Percentiles rank a stretch among this genome's conserved stretches.
These are phyloP conservation scores for Encarsia formosa DNA, from an alignment of 2,888 invertebrate species.

Conservation along the genomic window DNA sequence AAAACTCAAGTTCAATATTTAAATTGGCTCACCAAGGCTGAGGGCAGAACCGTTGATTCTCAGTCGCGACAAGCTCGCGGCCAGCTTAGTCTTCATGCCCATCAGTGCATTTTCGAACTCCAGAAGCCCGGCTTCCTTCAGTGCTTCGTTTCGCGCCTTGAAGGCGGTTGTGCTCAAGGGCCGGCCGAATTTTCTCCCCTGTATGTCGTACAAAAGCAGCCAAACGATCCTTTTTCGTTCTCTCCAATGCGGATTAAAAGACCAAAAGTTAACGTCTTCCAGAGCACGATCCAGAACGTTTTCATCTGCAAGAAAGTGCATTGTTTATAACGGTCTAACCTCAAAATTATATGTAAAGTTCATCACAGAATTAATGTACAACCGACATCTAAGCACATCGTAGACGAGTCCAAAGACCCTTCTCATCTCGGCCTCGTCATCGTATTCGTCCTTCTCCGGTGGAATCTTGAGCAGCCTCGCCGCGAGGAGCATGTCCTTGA, in stretches of 20 bases:
- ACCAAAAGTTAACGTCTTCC: slow-evolving; percentile 61
- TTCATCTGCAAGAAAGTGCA: slow-evolving; percentile 71
- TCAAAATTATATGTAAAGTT: no score
- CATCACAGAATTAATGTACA: slow-evolving; percentile 10
- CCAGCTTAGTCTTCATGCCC: slow-evolving; percentile 64
- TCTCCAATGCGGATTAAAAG: slow-evolving; percentile 52
- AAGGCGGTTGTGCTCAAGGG: slow-evolving; percentile 30
- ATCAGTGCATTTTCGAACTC: slow-evolving; percentile 64
- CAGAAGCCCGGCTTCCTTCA: slow-evolving; percentile 43
- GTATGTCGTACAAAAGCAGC: slow-evolving; percentile 68
- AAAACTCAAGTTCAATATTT: no score
- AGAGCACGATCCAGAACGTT: slow-evolving; percentile 63
- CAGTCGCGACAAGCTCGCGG: slow-evolving; percentile 73
- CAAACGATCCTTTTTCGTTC: slow-evolving; percentile 55
- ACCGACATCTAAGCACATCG: slow-evolving; percentile 71
- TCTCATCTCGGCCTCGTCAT: slow-evolving; percentile 70
- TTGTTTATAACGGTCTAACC: no score
- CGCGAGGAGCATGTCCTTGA: slow-evolving; percentile 42
- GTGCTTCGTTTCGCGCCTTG: slow-evolving; percentile 32
- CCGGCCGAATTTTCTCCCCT: slow-evolving; percentile 58
- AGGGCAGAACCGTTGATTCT: slow-evolving; percentile 72
- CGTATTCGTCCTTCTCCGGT: slow-evolving; percentile 23
- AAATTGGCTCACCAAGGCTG: slow-evolving; percentile 49
- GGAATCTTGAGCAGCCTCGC: slow-evolving; percentile 35
- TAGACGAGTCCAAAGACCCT: slow-evolving; percentile 70